Conservation (phyloP, 2,797 vertebrate species). For the Pseudochirops cupreus region DNA sequence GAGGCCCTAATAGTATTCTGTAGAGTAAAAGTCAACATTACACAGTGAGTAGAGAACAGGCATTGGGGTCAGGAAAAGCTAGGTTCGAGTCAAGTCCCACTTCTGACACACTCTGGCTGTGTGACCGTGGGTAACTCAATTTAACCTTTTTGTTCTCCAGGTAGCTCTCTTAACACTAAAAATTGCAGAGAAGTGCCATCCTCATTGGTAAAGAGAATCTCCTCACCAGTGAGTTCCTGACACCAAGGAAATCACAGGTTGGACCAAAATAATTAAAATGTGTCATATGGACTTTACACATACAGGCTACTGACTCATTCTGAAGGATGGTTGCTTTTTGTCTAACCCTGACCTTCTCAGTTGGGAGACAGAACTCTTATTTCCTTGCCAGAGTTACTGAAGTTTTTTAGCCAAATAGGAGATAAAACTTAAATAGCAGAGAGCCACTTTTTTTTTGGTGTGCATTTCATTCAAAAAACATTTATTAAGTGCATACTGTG, state of each 20-base stretch:
- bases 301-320: background rate
- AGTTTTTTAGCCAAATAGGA: background rate
- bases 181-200: background rate
- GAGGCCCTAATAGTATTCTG: background rate
- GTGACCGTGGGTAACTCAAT: background rate
- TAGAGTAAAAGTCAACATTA: background rate
- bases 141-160: background rate
- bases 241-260: background rate
- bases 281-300: background rate
- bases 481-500: constrained; percentile 3
- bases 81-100: background rate
- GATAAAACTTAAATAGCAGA: background rate
- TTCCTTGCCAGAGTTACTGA: background rate
- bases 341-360: background rate
- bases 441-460: background rate
- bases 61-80: background rate
- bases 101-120: background rate
- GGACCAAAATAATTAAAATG: background rate
- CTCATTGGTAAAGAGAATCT: background rate
- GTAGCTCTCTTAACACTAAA: background rate
- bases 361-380: background rate
- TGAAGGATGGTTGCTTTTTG: background rate
- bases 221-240: background rate
- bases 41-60: background rate
- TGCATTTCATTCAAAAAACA: background rate